Evolutionary conservation across 2,888 invertebrate species (phyloP).

Genomic region (Lepidochitona cinerea): DNA sequence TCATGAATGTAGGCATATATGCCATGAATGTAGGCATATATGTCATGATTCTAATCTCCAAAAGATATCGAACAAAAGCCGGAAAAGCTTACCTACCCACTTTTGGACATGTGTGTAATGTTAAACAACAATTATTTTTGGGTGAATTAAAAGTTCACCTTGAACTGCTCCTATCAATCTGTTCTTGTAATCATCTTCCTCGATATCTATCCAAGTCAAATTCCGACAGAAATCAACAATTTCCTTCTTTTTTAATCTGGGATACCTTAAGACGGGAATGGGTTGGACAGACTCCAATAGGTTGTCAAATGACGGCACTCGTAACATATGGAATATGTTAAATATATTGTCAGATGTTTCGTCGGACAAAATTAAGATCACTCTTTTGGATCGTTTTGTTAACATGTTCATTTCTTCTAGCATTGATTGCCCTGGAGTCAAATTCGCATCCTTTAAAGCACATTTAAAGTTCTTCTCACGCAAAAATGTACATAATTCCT

Average conservation of each 20-base stretch:
- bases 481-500: not conserved
- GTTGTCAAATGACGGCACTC: not conserved
- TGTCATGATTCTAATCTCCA: too few relatives aligned
- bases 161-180: not conserved
- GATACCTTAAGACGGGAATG: not conserved
- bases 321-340: not conserved
- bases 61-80: too few relatives aligned
- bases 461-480: too few relatives aligned
- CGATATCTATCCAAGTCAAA: not conserved
- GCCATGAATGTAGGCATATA: too few relatives aligned
- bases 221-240: not conserved
- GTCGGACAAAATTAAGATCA: not conserved
- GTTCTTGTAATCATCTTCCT: not conserved
- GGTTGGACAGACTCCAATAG: not conserved
- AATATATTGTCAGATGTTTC: not conserved
- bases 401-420: not conserved
- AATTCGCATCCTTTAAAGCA: not conserved
- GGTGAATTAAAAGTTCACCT: too few relatives aligned
- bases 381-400: not conserved
- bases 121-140: too few relatives aligned
- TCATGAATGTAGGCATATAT: too few relatives aligned
- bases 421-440: not conserved
- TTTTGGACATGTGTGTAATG: too few relatives aligned
- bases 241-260: not conserved
- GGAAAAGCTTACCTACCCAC: too few relatives aligned